Conservation (phyloP, 2,888 invertebrate species). For the Melipona bicolor region DNA sequence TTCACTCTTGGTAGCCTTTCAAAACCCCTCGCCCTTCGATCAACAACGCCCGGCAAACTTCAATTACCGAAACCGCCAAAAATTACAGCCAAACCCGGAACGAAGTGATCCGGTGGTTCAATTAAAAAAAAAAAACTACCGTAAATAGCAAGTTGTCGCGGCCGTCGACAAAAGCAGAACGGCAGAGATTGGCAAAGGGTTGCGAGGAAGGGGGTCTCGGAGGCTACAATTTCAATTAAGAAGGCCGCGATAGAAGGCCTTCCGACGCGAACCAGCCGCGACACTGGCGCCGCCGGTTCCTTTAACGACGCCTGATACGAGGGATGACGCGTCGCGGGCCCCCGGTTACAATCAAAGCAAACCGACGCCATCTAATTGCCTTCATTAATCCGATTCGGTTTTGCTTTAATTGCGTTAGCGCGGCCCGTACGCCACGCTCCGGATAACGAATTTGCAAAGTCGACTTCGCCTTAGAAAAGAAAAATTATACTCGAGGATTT, state of each 20-base stretch:
- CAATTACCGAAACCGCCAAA: conserved; percentile 6
- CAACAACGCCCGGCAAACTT: not conserved
- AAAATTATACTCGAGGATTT: conserved; percentile 66
- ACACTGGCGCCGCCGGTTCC: not conserved
- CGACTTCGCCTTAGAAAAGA: conserved; percentile 46
- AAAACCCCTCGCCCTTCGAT: not conserved
- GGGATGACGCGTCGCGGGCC: not conserved
- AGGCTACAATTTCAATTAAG: conserved; percentile 28
- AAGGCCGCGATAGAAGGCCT: not conserved
- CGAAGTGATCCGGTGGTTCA: not conserved
- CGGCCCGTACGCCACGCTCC: conserved; percentile 2
- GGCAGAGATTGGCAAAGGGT: not conserved
- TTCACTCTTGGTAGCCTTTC: no score
- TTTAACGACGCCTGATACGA: conserved; percentile 32
- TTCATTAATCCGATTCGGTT: conserved; percentile 65
- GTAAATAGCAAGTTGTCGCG: conserved; percentile 3
- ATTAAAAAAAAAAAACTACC: conserved; percentile 8
- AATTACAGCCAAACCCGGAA: not conserved
- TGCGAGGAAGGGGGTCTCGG: not conserved
- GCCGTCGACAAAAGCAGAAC: not conserved
- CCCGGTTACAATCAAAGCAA: conserved; percentile 26
- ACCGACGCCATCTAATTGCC: conserved; percentile 43
- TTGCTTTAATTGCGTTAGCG: conserved; percentile 64
- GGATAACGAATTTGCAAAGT: conserved; percentile 64
- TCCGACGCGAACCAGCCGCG: not conserved